Percentiles rank a stretch among this genome's conserved stretches.
phyloP scores from a whole-genome alignment of 1,140 invertebrate genomes.

The Batillaria attramentaria region DNA sequence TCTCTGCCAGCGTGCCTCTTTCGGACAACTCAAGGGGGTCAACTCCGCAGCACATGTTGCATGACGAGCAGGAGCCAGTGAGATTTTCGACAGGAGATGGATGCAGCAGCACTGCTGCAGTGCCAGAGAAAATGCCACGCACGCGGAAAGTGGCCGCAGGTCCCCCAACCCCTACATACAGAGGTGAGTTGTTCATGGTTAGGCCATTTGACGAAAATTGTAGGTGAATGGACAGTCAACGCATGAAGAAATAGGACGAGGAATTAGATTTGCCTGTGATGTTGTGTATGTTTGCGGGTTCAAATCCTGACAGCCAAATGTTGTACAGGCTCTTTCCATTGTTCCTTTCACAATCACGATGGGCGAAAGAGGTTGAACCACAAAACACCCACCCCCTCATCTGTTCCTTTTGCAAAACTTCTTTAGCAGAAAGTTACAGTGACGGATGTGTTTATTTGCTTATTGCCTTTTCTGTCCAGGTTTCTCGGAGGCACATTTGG shows the following conservation, averaged over 20 bases:
- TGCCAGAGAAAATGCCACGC: slow-evolving; percentile 47
- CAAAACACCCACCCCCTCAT: no score
- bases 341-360: no score
- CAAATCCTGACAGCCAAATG: no score
- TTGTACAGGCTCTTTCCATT: no score
- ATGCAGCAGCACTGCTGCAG: slow-evolving; percentile 30
- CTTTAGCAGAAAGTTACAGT: no score
- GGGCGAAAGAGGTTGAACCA: no score
- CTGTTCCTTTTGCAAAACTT: no score
- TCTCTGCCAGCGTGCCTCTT: slow-evolving; percentile 24
- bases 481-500: slow-evolving; percentile 14
- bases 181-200: slow-evolving; percentile 49
- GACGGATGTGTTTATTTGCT: background rate
- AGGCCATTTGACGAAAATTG: background rate
- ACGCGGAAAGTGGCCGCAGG: slow-evolving; percentile 62
- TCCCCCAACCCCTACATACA: slow-evolving; percentile 59
- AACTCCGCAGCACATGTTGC: slow-evolving; percentile 37
- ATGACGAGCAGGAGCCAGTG: slow-evolving; percentile 50
- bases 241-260: background rate
- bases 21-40: slow-evolving; percentile 8
- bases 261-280: no score
- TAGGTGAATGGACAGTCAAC: background rate
- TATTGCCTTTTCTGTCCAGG: background rate
- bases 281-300: no score
- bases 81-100: slow-evolving; percentile 20